These are phyloP conservation scores for Sthenelais limicola DNA, from an alignment of 2,888 invertebrate genomes.

Conservation along the genomic window DNA sequence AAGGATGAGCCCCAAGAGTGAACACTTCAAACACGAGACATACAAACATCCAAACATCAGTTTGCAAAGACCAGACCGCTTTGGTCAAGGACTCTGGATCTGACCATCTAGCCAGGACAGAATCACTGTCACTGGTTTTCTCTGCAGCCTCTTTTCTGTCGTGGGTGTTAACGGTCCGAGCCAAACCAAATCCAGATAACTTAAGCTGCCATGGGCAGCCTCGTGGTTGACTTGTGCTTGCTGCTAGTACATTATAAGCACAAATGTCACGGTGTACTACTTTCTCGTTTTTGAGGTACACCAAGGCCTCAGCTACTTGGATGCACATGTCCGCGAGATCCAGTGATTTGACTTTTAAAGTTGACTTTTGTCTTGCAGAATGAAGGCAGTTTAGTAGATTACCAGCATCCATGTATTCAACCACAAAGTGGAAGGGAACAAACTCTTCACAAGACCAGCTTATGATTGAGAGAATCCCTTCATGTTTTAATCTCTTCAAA, in stretches of 20 bases:
- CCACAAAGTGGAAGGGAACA: neutral
- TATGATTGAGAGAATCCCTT: neutral
- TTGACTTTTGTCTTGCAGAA: neutral
- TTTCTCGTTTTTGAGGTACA: neutral
- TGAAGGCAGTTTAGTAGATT: constrained; percentile 1
- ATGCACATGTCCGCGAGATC: neutral
- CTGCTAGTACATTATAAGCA: constrained; percentile 8
- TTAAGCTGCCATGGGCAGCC: too few relatives aligned
- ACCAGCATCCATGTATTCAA: neutral
- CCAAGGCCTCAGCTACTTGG: constrained; percentile 7
- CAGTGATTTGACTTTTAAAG: neutral
- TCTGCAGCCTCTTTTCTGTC: neutral
- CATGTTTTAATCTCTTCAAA: neutral
- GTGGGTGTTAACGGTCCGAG: too few relatives aligned
- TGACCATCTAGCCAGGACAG: constrained; percentile 14
- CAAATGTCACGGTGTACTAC: constrained; percentile 21
- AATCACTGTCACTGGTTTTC: neutral
- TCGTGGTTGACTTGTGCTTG: neutral
- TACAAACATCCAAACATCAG: constrained; percentile 36
- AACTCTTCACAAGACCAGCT: neutral
- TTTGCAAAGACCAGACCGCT: constrained; percentile 10
- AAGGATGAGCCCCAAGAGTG: constrained; percentile 26
- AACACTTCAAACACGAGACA: constrained; percentile 32
- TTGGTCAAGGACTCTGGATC: constrained; percentile 11
- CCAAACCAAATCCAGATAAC: too few relatives aligned